Evolutionary conservation across 2,888 invertebrate genomes (phyloP).

Genomic region (Neoscelio sp.): DNA sequence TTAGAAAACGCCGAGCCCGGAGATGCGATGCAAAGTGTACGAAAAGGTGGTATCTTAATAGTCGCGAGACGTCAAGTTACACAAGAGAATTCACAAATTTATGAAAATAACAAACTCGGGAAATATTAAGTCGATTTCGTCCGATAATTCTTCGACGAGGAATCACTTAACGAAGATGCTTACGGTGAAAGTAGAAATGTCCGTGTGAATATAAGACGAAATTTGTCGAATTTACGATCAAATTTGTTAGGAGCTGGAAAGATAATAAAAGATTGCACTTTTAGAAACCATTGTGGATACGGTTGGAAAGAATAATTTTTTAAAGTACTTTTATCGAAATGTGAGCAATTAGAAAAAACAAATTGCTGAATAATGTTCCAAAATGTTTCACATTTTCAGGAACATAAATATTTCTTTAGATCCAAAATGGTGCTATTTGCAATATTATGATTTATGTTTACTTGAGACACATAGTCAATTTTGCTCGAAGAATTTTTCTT

Average conservation of each 20-base stretch:
- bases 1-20: not conserved
- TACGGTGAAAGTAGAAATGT: conserved; percentile 19
- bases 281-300: no score
- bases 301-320: no score
- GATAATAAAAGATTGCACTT: no score
- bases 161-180: conserved; percentile 10
- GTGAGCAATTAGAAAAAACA: not conserved
- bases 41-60: conserved; percentile 19
- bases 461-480: conserved; percentile 46
- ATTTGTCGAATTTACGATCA: no score
- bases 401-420: conserved; percentile 17
- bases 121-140: conserved; percentile 16
- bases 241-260: no score
- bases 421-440: conserved; percentile 25
- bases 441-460: conserved; percentile 26
- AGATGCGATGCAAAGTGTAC: not conserved
- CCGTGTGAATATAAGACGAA: no score
- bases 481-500: conserved; percentile 41
- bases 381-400: not conserved
- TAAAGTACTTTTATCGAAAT: no score
- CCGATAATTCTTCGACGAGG: not conserved
- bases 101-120: conserved; percentile 24
- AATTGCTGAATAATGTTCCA: conserved; percentile 1
- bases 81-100: conserved; percentile 15
- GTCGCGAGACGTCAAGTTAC: conserved; percentile 9